Percentiles rank a stretch among this genome's conserved stretches.
These are phyloP conservation scores for Pitangus sulphuratus DNA, from an alignment of 2,797 vertebrate species.

Conservation along the genomic window DNA sequence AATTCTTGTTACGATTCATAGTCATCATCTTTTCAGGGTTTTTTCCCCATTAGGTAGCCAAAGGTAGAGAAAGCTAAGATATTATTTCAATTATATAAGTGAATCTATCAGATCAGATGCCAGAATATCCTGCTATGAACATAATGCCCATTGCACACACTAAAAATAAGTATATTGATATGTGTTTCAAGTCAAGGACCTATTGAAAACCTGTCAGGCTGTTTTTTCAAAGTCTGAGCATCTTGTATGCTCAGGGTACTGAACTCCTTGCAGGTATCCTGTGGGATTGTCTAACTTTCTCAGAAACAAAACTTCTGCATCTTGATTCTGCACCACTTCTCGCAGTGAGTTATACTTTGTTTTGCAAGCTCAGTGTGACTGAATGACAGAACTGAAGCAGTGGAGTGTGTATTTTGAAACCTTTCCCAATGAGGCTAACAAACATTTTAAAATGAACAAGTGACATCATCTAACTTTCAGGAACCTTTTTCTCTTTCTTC, in stretches of 20 bases:
- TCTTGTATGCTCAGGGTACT: not conserved
- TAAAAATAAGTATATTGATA: not conserved
- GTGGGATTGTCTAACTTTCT: not conserved
- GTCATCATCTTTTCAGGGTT: not conserved
- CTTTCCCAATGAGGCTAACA: not conserved
- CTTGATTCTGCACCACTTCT: not conserved
- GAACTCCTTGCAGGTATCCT: not conserved
- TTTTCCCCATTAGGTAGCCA: slow-evolving; percentile 12
- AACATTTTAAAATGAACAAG: not conserved
- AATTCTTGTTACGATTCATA: slow-evolving; percentile 5
- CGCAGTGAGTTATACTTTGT: not conserved
- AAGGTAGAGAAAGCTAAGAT: slow-evolving; percentile 16
- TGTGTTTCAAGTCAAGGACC: not conserved
- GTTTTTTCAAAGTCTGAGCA: not conserved
- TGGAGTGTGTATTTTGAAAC: not conserved
- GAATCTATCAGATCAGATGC: not conserved
- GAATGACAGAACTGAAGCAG: not conserved
- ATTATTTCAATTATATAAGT: slow-evolving; percentile 13
- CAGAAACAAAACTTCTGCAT: not conserved
- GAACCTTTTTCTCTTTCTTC: not conserved
- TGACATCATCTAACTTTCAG: not conserved
- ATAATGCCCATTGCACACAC: not conserved
- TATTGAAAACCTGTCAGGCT: not conserved
- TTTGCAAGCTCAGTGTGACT: not conserved
- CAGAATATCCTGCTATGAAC: not conserved